Evolutionary conservation across 2,797 vertebrate species (phyloP).

Genomic region (Melanotaenia pygmaea): DNA sequence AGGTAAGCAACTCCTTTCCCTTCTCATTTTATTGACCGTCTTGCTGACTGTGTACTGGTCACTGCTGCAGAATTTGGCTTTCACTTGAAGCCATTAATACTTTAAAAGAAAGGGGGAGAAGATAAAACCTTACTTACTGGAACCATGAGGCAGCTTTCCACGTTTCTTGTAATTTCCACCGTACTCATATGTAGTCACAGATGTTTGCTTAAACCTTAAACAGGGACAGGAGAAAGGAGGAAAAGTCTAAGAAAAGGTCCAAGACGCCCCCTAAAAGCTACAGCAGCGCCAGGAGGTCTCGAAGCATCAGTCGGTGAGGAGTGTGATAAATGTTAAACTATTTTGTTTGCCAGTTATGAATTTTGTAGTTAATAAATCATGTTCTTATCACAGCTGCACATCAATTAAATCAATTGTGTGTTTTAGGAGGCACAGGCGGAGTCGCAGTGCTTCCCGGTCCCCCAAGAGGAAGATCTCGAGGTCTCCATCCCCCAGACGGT

Average conservation of each 20-base stretch:
- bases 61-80: background rate
- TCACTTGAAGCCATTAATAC: background rate
- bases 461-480: conserved; percentile 89
- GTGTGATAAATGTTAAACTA: background rate
- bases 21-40: background rate
- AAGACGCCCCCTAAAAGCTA: conserved; percentile 99
- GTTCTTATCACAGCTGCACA: background rate
- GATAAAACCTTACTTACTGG: background rate
- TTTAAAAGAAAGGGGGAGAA: no score
- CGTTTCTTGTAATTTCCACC: background rate
- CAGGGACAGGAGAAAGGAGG: conserved; percentile 96
- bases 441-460: conserved; percentile 89
- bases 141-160: background rate
- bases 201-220: background rate
- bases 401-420: background rate
- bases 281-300: conserved; percentile 93
- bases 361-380: background rate
- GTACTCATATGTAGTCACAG: background rate
- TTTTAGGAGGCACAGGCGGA: conserved; percentile 88
- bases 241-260: conserved; percentile 95
- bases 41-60: background rate
- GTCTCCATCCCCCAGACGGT: conserved; percentile 93
- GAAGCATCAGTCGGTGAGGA: conserved; percentile 92
- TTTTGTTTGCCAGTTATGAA: background rate
- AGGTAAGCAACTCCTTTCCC: conserved; percentile 75